These are phyloP conservation scores for Labroides dimidiatus DNA, from an alignment of 2,797 vertebrate species.

Conservation along the genomic window DNA sequence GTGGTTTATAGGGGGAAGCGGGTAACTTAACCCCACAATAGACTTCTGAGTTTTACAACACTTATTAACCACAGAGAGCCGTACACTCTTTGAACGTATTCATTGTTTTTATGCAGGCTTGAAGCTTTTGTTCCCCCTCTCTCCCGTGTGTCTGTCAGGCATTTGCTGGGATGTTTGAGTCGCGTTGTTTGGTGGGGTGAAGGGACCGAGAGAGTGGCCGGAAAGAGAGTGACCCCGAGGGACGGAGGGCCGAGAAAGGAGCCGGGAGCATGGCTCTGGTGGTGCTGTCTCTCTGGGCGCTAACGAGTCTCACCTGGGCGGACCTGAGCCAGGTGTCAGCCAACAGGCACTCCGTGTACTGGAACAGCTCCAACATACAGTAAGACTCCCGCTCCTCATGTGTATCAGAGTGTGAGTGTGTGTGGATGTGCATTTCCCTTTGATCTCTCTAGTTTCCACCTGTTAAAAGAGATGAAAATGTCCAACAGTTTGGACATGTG, in stretches of 20 bases:
- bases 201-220: slow-evolving; percentile 76
- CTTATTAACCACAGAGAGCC: slow-evolving; percentile 52
- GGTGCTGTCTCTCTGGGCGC: slow-evolving; percentile 80
- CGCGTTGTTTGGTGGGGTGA: slow-evolving; percentile 78
- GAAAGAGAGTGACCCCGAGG: slow-evolving; percentile 50
- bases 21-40: slow-evolving; percentile 64
- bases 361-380: slow-evolving; percentile 97
- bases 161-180: slow-evolving; percentile 81
- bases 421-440: slow-evolving; percentile 2
- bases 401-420: slow-evolving; percentile 4
- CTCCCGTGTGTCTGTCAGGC: slow-evolving; percentile 62
- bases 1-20: slow-evolving; percentile 48
- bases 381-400: slow-evolving; percentile 79
- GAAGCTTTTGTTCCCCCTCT: slow-evolving; percentile 47
- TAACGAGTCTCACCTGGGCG: slow-evolving; percentile 85
- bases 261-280: slow-evolving; percentile 83
- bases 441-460: slow-evolving; percentile 29
- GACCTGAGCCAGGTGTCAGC: slow-evolving; percentile 82
- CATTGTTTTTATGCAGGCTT: slow-evolving; percentile 43
- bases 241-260: slow-evolving; percentile 64
- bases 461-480: slow-evolving; percentile 10
- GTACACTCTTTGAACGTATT: slow-evolving; percentile 24
- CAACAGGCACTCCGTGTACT: slow-evolving; percentile 93
- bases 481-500: slow-evolving; percentile 1
- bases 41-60: slow-evolving; percentile 75